phyloP scores from a whole-genome alignment of 2,797 vertebrate genomes.

The Chelmon rostratus region DNA sequence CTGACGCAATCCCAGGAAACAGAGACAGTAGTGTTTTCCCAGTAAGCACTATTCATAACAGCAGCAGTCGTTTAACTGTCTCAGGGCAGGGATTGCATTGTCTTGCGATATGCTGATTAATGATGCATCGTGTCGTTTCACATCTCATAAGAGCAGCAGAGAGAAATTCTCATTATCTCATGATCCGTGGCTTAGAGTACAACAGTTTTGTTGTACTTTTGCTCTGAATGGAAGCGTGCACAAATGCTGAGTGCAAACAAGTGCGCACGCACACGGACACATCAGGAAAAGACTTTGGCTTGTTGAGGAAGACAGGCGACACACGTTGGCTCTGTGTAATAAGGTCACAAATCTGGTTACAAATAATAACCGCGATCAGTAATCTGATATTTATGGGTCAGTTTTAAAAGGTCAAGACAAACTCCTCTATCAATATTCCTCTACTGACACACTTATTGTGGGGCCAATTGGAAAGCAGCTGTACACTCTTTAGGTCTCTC shows the following conservation, averaged over 20 bases:
- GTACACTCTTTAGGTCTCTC: background rate
- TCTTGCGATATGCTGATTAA: constrained; percentile 83
- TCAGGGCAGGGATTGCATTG: constrained; percentile 75
- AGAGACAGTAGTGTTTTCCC: constrained; percentile 59
- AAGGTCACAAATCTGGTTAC: background rate
- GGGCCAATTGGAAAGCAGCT: background rate
- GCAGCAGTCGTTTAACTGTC: constrained; percentile 69
- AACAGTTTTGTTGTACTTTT: constrained; percentile 37
- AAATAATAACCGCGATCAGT: constrained; percentile 14
- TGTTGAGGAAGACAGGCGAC: constrained; percentile 8
- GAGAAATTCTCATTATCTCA: constrained; percentile 71
- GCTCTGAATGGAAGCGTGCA: constrained; percentile 36
- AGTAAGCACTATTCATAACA: constrained; percentile 62
- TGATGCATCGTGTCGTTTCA: constrained; percentile 77
- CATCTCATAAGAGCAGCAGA: constrained; percentile 64
- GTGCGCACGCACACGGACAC: background rate
- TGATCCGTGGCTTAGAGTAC: constrained; percentile 61
- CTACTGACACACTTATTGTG: background rate
- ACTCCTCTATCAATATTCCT: constrained; percentile 6
- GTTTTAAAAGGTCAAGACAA: constrained; percentile 24
- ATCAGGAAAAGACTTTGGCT: background rate
- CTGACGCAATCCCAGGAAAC: constrained; percentile 82
- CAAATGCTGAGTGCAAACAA: constrained; percentile 31
- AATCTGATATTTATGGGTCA: constrained; percentile 5
- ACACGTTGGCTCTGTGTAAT: background rate